Base-by-base conservation (phyloP, 2,797 vertebrate species). In the Natrix natrix region DNA sequence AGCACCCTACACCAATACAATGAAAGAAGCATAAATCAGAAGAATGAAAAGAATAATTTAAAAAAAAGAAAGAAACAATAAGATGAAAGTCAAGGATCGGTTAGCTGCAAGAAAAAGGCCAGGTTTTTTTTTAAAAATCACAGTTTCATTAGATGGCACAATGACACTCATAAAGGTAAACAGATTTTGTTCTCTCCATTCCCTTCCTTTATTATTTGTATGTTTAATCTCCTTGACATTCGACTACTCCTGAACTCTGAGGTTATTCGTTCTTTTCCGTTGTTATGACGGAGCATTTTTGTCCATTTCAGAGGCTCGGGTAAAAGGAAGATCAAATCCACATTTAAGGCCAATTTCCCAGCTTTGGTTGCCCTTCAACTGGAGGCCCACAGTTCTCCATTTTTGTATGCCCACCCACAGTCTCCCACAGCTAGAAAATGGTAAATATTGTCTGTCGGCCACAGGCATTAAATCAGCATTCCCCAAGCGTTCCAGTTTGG, bases 1-100 rank as follows among this genome's bases (percentile, higher is more conserved):
- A 86, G 26, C 2, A 91, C 56, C 60, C n/a, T 20, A 86, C 10
- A 8, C 26, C 22, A 60, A 54, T 20, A 59, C 61, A 87, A 87
- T 63, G 57, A 87, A 91, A 86, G 91, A 87, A 32, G 43, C 43
- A n/a, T 91, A 91, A 54, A 86, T 60, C 20, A 28, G 60, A 91
- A 91, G 48, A 91, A 78, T 74, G 74, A 54, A 52, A 59, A 60
- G 17, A 86, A 57, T n/a, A 32, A n/a, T 60, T n/a, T n/a, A n/a
- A 60, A 61, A 86, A 48, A 91, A 26, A n/a, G 43, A 83, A 4
- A 0, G 37, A 83, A 91, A 86, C 26, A 5, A 86, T 54, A 48
- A 86, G 26, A 17, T 48, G 13, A 63, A 87, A 86, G 52, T 59
- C 28, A 91, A 91, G 24, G 13, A 86, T 86, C 37, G 11, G 5